Evolutionary conservation across 2,888 invertebrate genomes (phyloP), one percentile per base, ranked within the genome.

Genomic region (Blastobasis adustella): DNA sequence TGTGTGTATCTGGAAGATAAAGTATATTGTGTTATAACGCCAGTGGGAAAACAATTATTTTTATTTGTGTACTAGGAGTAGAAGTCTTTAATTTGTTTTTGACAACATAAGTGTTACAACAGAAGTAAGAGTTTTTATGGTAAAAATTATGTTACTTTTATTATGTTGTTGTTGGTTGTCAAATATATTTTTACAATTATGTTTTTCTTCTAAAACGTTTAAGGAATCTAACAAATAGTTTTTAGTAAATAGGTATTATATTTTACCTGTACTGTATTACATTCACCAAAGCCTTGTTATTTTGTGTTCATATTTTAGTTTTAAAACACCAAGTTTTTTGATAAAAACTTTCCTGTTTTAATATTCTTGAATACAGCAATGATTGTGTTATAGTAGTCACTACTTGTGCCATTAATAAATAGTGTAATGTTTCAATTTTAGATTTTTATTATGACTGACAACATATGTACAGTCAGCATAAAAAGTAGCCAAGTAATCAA

Each of bases 291-390:
- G 52, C 45, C 49, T 41, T 49, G 52, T 54, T 51, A 49, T 51
- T 46, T 55, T 50, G 56, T 10, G 47, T n/a, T 37, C 10, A 47
- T 46, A 49, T 53, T 51, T 51, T 45, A 49, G 47, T 39, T 47
- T 39, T 52, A 50, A 53, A 58, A 58, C 49, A 50, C 43, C 9
- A 56, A 50, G 53, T 62, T 61, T 60, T 60, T 47, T 55, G 48
- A 45, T 48, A 57, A 64, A 61, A 61, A 58, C 52, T 52, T 50
- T 49, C 47, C 9, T 51, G 48, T 58, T 51, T 59, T 54, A 49
- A 9, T 37, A 23, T 41, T 10, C 7, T 3, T 45, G 8, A 10
- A 45, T 5, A 10, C 23, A 10, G 7, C 10, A 10, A 45, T 8
- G 41, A 40, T 6, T 6, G 6, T 6, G 41, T 40, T 9, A 6